phyloP scores from a whole-genome alignment of 2,113 vertebrate genomes.

The Clarias batrachus region DNA sequence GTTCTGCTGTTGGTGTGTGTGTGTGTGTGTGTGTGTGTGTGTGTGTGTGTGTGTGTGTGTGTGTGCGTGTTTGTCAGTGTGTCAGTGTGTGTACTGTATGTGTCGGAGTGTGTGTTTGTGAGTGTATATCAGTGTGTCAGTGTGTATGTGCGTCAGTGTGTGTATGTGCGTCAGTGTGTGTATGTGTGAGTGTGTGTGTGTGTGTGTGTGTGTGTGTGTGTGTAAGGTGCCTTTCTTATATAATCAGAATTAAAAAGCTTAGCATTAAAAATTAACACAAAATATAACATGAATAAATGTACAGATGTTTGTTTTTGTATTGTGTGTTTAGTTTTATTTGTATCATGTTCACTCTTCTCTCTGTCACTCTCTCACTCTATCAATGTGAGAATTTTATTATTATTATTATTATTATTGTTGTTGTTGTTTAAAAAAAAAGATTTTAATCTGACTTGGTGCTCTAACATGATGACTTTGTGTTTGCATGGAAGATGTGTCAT shows the following conservation, averaged over 20 bases:
- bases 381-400: background rate
- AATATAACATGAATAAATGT: conserved; percentile 13
- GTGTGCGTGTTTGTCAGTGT: too few relatives aligned
- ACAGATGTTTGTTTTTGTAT: conserved; percentile 37
- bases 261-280: conserved; percentile 11
- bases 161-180: too few relatives aligned
- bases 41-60: too few relatives aligned
- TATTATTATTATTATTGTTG: too few relatives aligned
- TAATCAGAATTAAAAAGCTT: conserved; percentile 23
- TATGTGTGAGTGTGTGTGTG: background rate
- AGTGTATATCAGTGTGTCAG: too few relatives aligned
- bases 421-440: background rate
- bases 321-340: background rate
- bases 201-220: background rate
- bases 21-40: too few relatives aligned
- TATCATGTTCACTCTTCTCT: background rate
- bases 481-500: conserved; percentile 48
- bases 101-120: conserved; percentile 15
- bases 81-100: background rate
- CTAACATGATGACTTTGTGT: conserved; percentile 32
- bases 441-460: conserved; percentile 19
- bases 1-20: background rate
- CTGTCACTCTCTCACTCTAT: background rate
- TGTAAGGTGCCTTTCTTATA: conserved; percentile 46
- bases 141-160: too few relatives aligned